Base-by-base conservation (phyloP, 2,888 invertebrate species). In the Dioctria linearis region DNA sequence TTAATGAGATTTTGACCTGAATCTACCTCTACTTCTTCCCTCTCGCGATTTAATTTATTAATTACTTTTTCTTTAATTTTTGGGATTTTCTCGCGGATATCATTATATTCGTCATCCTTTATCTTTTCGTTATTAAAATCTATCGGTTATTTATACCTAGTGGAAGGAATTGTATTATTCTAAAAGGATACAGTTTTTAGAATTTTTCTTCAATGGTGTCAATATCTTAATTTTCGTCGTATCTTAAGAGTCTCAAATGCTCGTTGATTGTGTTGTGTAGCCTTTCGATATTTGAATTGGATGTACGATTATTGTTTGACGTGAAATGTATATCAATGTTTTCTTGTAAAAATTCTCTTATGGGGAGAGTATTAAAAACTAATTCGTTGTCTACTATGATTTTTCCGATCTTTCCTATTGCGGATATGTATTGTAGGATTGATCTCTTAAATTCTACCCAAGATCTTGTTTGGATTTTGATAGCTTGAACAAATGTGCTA, bases 401-500 rank as follows among this genome's bases (percentile, higher is more conserved):
- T 78, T 82, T 83, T 5, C 81, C 37, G n/a, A 82, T 39, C 40
- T 75, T 65, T 0, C 83, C 83, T 43, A 82, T 67, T 51, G 66
- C 80, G n/a, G n/a, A n/a, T 4, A 61, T 82, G n/a, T 83, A 83
- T 57, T 82, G 83, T 6, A 11, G 39, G 3, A 83, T 42, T 0
- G 80, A 79, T 75, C 71, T 49, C 71, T 83, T 84, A 39, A 82
- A 83, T 67, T 83, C 82, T 3, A 69, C 80, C 83, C 83, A 83
- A 1, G 80, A 78, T 63, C 82, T 80, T 11, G 79, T 78, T 4
- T 49, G 42, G 6, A 83, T 81, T 78, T 78, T 81, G 3, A 81
- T 81, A 3, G 84, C 84, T 78, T 81, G 83, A 6, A 81, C 84
- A 71, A 82, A 83, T 81, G 83, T 83, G 9, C 84, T 79, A 83